Base-by-base conservation (phyloP, 1,140 invertebrate genomes). In the Bicyclus anynana region DNA sequence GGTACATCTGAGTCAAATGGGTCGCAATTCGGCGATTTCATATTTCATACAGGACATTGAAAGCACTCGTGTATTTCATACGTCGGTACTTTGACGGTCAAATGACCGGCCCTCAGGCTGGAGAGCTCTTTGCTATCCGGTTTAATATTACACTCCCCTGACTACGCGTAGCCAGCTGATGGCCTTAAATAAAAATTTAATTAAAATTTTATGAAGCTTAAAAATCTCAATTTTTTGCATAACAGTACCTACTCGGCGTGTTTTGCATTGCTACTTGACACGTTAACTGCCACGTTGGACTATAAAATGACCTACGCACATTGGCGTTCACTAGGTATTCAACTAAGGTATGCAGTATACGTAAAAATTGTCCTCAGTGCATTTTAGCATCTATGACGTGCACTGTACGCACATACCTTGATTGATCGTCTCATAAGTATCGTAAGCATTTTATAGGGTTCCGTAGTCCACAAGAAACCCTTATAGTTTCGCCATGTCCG, bases 71-170 rank as follows among this genome's bases (percentile, higher is more conserved):
- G 60, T 64, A 67, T 64, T 65, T 69, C 65, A 70, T 68, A 67
- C 69, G 69, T 73, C 69, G 68, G 72, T 78, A 62, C 74, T 74
- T 80, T 77, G 75, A 78, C 66, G 77, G 70, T 67, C 76, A 80
- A 78, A 80, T 80, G 75, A 80, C 74, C 69, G 77, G 62, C 65
- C 53, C 75, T 80, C 52, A 20, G 59, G 52, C 53, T 56, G 59
- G 55, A 75, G 75, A 50, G 74, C 65, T 46, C 75, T 74, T 52
- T 18, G 27, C 33, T 27, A 14, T 40, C 53, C 59, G 51, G 46
- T 37, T 62, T 61, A 61, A 61, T 61, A 61, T 55, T 55, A 61
- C 53, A 55, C 48, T 47, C 29, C 48, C 56, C 56, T 33, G 55
- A 51, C 58, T 60, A 42, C 54, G 27, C 51, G 18, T 40, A 21